A percentile compares a stretch with the other conserved stretches of the same genome.
Conservation (phyloP, 2,113 vertebrate species). For the Sturnira hondurensis region DNA sequence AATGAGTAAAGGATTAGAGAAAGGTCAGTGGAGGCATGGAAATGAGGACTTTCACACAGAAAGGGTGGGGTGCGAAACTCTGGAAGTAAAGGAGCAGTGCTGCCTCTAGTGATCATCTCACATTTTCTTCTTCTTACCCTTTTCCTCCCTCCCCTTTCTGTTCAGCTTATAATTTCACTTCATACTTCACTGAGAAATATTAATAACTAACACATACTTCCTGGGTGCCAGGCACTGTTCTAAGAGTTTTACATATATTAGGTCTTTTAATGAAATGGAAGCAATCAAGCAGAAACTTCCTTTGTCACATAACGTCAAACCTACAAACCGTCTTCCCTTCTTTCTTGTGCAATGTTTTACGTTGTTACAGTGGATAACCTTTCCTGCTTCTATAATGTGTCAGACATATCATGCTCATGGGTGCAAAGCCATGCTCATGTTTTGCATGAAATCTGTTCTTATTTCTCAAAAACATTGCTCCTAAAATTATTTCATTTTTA, state of each 20-base stretch:
- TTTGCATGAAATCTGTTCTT: background rate
- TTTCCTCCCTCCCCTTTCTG: background rate
- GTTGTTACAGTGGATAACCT: background rate
- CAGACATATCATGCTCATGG: background rate
- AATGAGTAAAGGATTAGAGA: background rate
- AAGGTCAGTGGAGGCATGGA: background rate
- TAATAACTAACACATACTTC: slow-evolving; percentile 7
- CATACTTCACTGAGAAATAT: slow-evolving; percentile 55
- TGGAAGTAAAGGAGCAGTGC: background rate
- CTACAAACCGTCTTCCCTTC: background rate
- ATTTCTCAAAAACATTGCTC: background rate
- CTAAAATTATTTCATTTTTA: background rate
- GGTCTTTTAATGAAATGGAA: slow-evolving; percentile 52
- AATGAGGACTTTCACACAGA: background rate
- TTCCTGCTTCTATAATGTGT: background rate
- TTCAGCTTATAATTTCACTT: slow-evolving; percentile 39
- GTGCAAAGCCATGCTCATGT: background rate
- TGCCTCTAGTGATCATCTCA: background rate
- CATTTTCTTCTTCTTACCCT: background rate
- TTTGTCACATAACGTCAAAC: background rate
- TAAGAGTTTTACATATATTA: slow-evolving; percentile 50
- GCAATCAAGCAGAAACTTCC: slow-evolving; percentile 36
- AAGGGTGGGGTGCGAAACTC: background rate
- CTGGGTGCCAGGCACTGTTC: background rate
- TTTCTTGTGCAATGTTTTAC: background rate